These are phyloP conservation scores for Varroa destructor DNA, from an alignment of 1,140 invertebrate species.

Conservation along the genomic window DNA sequence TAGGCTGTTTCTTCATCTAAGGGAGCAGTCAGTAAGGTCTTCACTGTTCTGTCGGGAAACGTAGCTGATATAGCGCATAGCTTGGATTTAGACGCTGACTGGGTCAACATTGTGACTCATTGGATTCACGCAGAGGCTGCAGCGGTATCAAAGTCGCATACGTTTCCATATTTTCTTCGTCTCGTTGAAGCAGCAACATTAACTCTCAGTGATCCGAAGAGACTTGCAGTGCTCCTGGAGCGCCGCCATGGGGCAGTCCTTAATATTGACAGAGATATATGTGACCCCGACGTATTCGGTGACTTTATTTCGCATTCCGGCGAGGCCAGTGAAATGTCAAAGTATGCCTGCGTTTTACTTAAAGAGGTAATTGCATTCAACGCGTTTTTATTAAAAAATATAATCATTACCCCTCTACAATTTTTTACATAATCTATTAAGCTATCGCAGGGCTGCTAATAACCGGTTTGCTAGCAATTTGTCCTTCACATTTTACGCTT, in stretches of 20 bases:
- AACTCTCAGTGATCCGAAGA: conserved; percentile 1
- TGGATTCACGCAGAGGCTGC: neutral
- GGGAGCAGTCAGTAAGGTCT: too few species aligned
- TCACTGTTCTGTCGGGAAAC: neutral
- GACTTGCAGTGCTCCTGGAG: neutral
- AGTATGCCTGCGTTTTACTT: conserved; percentile 6
- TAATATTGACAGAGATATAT: neutral
- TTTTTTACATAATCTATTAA: too few species aligned
- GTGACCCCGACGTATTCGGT: conserved; percentile 4
- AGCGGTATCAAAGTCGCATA: neutral
- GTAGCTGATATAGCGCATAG: neutral
- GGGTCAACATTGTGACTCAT: conserved; percentile 2
- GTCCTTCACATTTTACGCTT: too few species aligned
- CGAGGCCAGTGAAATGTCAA: neutral
- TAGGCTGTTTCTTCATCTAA: too few species aligned
- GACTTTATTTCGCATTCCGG: neutral
- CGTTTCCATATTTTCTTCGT: conserved; percentile 4
- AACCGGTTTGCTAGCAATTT: too few species aligned
- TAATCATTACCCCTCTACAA: too few species aligned
- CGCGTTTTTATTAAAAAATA: too few species aligned
- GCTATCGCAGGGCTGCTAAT: too few species aligned
- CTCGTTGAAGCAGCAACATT: neutral
- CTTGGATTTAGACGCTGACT: neutral
- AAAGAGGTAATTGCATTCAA: conserved; percentile 1
- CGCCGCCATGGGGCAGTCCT: neutral